Conservation (phyloP, 2,888 invertebrate genomes). For the Ochropleura plecta region DNA sequence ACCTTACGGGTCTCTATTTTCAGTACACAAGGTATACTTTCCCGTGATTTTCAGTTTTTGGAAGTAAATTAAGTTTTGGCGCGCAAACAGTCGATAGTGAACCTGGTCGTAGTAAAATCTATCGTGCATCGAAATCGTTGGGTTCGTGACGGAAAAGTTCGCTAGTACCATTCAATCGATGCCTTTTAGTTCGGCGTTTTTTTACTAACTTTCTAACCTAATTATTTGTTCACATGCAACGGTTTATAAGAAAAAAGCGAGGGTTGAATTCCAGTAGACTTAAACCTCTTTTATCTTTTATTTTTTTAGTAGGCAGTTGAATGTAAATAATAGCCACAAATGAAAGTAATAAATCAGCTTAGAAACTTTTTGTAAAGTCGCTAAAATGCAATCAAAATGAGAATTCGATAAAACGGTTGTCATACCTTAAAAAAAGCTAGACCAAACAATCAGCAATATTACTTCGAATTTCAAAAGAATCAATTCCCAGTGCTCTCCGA, state of each 20-base stretch:
- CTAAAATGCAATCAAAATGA: conserved; percentile 26
- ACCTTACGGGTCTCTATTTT: conserved; percentile 57
- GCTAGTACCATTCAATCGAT: conserved; percentile 83
- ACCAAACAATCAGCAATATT: conserved; percentile 51
- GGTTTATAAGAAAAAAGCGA: conserved; percentile 36
- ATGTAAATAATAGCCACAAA: background rate
- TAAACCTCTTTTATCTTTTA: background rate
- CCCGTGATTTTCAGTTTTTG: conserved; percentile 30
- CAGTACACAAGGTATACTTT: conserved; percentile 69
- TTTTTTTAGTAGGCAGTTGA: background rate
- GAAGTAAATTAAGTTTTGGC: conserved; percentile 62
- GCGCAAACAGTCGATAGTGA: conserved; percentile 77
- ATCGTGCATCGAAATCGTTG: conserved; percentile 84
- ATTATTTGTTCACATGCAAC: conserved; percentile 83
- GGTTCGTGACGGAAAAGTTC: conserved; percentile 83
- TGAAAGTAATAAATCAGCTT: background rate
- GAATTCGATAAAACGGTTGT: conserved; percentile 37
- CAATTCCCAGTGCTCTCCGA: conserved; percentile 59
- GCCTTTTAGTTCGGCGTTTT: conserved; percentile 78
- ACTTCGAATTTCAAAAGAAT: conserved; percentile 64
- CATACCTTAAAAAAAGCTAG: conserved; percentile 30
- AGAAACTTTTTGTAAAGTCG: background rate
- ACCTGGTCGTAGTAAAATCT: conserved; percentile 82
- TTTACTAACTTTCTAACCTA: conserved; percentile 77
- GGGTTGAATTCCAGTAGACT: conserved; percentile 1